Evolutionary conservation across 2,113 vertebrate species (phyloP), one percentile per base, ranked within the genome.

Genomic region (Rhinoderma darwinii): DNA sequence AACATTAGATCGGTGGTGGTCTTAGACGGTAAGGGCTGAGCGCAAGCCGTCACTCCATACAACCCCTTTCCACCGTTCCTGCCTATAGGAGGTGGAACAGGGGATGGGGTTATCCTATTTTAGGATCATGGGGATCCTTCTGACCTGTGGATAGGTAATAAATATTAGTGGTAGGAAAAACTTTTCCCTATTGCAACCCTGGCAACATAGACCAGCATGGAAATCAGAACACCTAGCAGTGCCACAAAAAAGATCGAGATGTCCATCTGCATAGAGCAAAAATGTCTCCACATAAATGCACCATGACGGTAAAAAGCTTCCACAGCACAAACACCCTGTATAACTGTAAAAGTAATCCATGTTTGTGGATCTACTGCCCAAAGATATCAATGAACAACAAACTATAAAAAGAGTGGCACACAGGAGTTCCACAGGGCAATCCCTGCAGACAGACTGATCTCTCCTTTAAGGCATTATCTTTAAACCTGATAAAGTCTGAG

Each of bases 401-500:
- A 44, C 20, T 84, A 61, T 84, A 76, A 56, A 82, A 39, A 66
- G 79, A 0, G 5, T 18, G 15, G n/a, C n/a, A 12, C 37, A 70
- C 37, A 66, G 73, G 84, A 59, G 54, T 77, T 61, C 73, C 84
- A 77, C 54, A 77, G 84, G 74, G 84, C 84, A 63, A 61, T 85
- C 73, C 84, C 74, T 85, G 37, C 84, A 85, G 84, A 85, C 84
- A 47, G 84, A 35, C 51, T 85, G 73, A 85, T 44, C 84, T 85
- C 73, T 66, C 17, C 84, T 77, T 77, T 66, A 77, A 75, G 84
- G 84, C n/a, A n/a, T n/a, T n/a, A n/a, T n/a, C n/a, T 76, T 85
- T 85, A 85, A 35, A 10, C 81, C 44, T 70, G n/a, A n/a, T 83
- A 83, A 83, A 83, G 81, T 85, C 84, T 77, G 51, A 61, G 74